Base-by-base conservation (phyloP, 2,888 invertebrate genomes). In the Ormia ochracea region DNA sequence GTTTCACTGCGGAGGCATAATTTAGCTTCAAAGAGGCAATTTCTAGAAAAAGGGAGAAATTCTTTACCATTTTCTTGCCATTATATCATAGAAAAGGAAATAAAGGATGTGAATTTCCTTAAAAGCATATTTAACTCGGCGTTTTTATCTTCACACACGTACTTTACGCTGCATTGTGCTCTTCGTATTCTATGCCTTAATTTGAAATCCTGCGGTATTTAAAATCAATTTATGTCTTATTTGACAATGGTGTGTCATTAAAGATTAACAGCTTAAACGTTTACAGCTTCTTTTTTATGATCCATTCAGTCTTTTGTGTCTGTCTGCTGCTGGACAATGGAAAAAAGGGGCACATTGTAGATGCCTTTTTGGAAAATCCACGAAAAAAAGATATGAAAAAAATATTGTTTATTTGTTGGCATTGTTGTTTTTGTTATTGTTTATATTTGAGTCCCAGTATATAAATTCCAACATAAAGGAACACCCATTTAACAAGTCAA, bases 401-500 rank as follows among this genome's bases (percentile, higher is more conserved):
- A 63, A 52, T 63, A 73, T 58, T 59, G 56, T 74, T 78, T 61
- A 73, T 74, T 54, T 77, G 66, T 69, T 56, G 54, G 59, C 52
- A 66, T 72, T 61, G 68, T 75, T 52, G 41, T 58, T 68, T 43
- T 75, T 50, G 38, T 58, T 75, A 50, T 63, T 58, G 14, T 56
- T 69, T 31, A 31, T 70, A 9, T 48, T 75, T 70, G 48, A 56
- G 79, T 74, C 9, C 36, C 31, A 26, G 26, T 26, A 70, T 69
- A 79, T 61, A 78, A 81, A 81, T 81, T 81, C 79, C 77, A 82
- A 82, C 80, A 82, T 82, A 79, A 82, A 82, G 86, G 85, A 88
- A 87, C 88, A 86, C 87, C 87, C 87, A 88, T 89, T 88, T 88
- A 88, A 88, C 88, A 89, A 89, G 89, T 89, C 89, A 89, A 85